These are phyloP conservation scores for Zapornia atra DNA, from an alignment of 2,113 vertebrate species.

Conservation along the genomic window DNA sequence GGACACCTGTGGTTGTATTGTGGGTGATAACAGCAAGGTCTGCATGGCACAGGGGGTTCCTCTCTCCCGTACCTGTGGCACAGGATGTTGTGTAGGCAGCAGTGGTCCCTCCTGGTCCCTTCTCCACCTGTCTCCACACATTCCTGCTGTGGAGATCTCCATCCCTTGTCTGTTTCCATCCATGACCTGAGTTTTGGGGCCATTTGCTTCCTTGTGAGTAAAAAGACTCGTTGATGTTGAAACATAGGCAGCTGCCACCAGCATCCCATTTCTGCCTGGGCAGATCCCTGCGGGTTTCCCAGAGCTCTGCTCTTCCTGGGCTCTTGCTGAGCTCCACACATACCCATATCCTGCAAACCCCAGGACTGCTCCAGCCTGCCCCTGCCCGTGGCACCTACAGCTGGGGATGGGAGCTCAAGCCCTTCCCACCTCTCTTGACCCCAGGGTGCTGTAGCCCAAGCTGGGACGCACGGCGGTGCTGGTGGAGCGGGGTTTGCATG, in stretches of 20 bases:
- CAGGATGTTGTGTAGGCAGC: neutral
- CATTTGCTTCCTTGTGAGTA: neutral
- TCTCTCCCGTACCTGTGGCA: accelerated
- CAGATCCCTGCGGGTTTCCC: neutral
- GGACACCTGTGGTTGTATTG: accelerated
- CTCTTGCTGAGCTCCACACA: too few relatives aligned
- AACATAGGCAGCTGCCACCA: accelerated
- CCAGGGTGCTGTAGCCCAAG: neutral
- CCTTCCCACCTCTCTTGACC: neutral
- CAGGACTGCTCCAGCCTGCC: neutral
- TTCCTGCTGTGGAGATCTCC: neutral
- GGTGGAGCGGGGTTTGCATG: accelerated
- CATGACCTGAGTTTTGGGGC: neutral
- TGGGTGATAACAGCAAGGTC: neutral
- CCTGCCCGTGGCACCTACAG: neutral
- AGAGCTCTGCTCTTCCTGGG: neutral
- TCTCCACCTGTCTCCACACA: accelerated
- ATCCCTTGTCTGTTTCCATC: neutral
- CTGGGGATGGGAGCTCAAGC: neutral
- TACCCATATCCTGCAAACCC: too few relatives aligned
- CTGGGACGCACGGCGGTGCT: accelerated
- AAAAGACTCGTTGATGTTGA: neutral
- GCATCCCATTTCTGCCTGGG: neutral
- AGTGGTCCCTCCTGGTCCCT: neutral
- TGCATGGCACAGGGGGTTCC: accelerated